Evolutionary conservation across 2,888 invertebrate genomes (phyloP), one percentile per base, ranked within the genome.

Genomic region (Rotaria macrura): DNA sequence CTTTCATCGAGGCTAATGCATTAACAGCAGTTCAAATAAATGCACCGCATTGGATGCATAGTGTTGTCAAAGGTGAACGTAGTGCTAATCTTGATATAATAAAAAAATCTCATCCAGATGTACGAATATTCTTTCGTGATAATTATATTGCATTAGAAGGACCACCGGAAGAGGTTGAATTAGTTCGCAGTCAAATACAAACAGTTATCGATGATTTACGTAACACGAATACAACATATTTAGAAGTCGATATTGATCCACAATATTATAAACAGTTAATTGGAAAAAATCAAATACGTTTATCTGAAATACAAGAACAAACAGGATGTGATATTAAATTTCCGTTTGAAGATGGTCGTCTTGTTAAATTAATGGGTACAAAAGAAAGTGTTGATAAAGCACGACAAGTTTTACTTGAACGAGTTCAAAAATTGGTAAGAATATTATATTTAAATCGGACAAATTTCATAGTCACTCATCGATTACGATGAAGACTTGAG

Each of bases 181-280:
- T 89, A 74, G 90, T 87, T 20, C 84, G 83, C 52, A 55, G 79
- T 29, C 87, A 85, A 43, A 40, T 87, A 1, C 83, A 65, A 25
- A 84, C 84, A 23, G 85, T 84, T 12, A 84, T 72, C 20, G 74
- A 79, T 43, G 43, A 43, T 43, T 25, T 79, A 40, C 38, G 43
- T 23, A 40, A 25, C 6, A 79, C 7, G 3, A 79, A 79, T 79
- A 79, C 74, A 43, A 84, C 54, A 25, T 93, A 94, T 87, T 43
- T 23, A 79, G 95, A 95, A 89, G 93, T 97, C 89, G 93, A 93
- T 34, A 95, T 96, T 72, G 95, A 96, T 91, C 95, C 95, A 38
- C 94, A 94, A 91, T 94, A 94, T 91, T 97, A 96, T 91, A 96
- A 97, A 91, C 97, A 97, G 92, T 97, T 99, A 91, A 97, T 99